Evolutionary conservation across 2,888 invertebrate species (phyloP).

Genomic region (Volucella inflata): DNA sequence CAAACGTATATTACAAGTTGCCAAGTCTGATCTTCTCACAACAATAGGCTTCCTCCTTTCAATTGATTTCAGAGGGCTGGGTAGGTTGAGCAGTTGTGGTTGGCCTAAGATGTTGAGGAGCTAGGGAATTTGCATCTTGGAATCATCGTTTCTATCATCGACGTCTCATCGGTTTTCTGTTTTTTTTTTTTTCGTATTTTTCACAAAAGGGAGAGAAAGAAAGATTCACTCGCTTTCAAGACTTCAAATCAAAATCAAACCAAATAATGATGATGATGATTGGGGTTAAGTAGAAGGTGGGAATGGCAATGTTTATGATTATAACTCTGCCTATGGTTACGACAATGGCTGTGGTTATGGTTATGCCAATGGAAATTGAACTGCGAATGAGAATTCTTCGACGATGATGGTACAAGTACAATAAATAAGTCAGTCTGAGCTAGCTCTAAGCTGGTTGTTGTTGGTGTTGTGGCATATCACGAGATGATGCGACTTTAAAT

Average conservation of each 20-base stretch:
- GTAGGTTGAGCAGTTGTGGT: constrained; percentile 3
- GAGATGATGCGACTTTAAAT: constrained; percentile 73
- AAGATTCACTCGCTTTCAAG: constrained; percentile 56
- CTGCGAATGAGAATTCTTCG: constrained; percentile 70
- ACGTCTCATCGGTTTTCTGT: constrained; percentile 1
- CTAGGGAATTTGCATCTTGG: constrained; percentile 51
- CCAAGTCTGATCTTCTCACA: background rate
- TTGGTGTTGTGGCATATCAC: constrained; percentile 68
- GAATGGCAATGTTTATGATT: constrained; percentile 24
- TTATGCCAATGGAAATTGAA: constrained; percentile 73
- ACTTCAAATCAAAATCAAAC: constrained; percentile 71
- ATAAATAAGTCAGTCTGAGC: constrained; percentile 13
- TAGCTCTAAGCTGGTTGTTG: constrained; percentile 34
- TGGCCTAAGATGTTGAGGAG: background rate
- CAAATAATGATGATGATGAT: constrained; percentile 73
- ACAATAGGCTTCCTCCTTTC: constrained; percentile 48
- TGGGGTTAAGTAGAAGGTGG: constrained; percentile 75
- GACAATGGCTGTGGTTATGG: constrained; percentile 30
- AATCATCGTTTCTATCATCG: constrained; percentile 28
- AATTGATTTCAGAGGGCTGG: background rate
- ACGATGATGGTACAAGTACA: constrained; percentile 37
- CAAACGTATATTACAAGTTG: background rate
- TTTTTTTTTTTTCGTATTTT: background rate
- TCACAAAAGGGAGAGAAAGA: background rate
- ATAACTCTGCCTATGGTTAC: constrained; percentile 22